Base-by-base conservation (phyloP, 2,797 vertebrate genomes). In the Takifugu ocellatus region DNA sequence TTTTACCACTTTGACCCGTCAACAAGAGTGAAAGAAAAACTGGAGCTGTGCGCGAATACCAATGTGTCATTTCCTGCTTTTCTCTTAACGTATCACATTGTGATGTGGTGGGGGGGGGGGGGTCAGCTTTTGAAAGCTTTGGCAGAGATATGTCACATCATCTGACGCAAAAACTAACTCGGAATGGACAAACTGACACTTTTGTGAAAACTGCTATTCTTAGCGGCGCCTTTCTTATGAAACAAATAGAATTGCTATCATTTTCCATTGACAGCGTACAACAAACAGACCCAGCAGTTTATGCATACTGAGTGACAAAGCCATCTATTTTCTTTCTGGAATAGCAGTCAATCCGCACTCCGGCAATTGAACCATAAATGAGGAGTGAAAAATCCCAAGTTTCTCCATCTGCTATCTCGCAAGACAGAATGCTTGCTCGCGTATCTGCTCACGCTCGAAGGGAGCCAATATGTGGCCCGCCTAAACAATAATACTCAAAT, bases 251-350 rank as follows among this genome's bases (percentile, higher is more conserved):
- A 87, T 83, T 72, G 84, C 86, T 87, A 82, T 88, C 78, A 88
- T 89, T 89, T 48, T 83, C 75, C 43, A 75, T 81, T 88, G 87
- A 87, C 85, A 81, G 82, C 76, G 17, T 84, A 82, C 82, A 85
- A 77, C 81, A 83, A 84, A 82, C 79, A 79, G 68, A 82, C 78
- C 46, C 73, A 77, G 74, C 83, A 70, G 79, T 89, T 87, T 86
- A 87, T 89, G 88, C 84, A 88, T 87, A 82, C 84, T 85, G 87
- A 88, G 83, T 84, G 84, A 89, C 86, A 87, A 88, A 90, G 84
- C 86, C 82, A 81, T 88, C 82, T 89, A 88, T 89, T 91, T 91
- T 85, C 82, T 73, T 83, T 84, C 65, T 61, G 65, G 63, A 63
- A 84, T 84, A 88, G 85, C 75, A 84, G 74, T 82, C 85, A 86